A percentile compares a stretch with the other conserved stretches of the same genome.
Conservation (phyloP, 2,888 invertebrate genomes). For the Patella pellucida region DNA sequence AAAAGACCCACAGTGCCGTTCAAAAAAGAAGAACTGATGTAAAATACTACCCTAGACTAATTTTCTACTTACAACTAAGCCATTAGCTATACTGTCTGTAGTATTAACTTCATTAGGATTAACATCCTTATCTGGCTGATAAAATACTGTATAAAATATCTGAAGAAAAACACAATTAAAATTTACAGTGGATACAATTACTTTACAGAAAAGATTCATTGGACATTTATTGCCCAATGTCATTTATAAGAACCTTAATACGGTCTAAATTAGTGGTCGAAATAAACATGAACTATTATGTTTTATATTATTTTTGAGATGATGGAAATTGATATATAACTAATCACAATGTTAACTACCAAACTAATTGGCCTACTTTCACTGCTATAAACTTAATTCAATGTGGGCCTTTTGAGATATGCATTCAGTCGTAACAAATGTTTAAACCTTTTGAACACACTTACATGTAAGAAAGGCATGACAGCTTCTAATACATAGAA, state of each 20-base stretch:
- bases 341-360: no score
- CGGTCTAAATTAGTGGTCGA: no score
- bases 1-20: not conserved
- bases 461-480: constrained; percentile 66
- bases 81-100: constrained; percentile 61
- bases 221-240: no score
- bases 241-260: no score
- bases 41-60: not conserved
- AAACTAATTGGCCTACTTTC: not conserved
- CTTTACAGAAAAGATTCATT: no score
- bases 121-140: constrained; percentile 62
- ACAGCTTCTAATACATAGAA: constrained; percentile 68
- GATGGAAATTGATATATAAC: no score
- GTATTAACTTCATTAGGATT: constrained; percentile 62
- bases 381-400: not conserved
- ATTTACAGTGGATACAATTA: no score
- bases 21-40: no score
- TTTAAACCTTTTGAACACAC: not conserved
- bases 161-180: constrained; percentile 30
- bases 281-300: no score
- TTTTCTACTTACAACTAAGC: constrained; percentile 55
- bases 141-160: constrained; percentile 67
- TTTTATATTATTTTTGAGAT: no score
- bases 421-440: not conserved
- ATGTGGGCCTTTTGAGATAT: not conserved